Evolutionary conservation across 2,888 invertebrate species (phyloP), one percentile per base, ranked within the genome.

Genomic region (Operophtera brumata): DNA sequence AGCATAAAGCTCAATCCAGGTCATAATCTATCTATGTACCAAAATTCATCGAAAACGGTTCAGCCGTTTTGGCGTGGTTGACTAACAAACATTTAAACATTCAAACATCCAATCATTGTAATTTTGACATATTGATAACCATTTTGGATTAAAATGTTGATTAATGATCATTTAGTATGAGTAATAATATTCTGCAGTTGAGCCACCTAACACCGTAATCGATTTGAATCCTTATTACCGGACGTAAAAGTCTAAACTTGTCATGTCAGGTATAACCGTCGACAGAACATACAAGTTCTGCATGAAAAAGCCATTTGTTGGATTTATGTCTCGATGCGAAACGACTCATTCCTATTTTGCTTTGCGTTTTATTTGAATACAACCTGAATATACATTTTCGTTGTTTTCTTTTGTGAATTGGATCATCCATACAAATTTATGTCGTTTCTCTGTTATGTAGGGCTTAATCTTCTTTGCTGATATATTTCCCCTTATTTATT

Each of bases 311-410:
- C 75, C 80, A 78, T 83, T 81, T 75, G 70, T 69, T 70, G 75
- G 80, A 85, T 84, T 84, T 84, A 84, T 84, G 78, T 72, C 73
- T 75, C 77, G 76, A 79, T 78, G 79, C 74, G 75, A 78, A 80
- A 82, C 82, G 78, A 79, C 77, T 82, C 82, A 82, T 82, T 82
- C 73, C 79, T 77, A 79, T 81, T 82, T 80, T 71, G 79, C 77
- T 82, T 77, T 77, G 67, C 75, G 75, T 81, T 81, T 84, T 79
- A 80, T 81, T 80, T 75, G 79, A 78, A 79, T 80, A 81, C 79
- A 75, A 78, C 77, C 70, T 73, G 79, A 71, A 77, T 79, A 78
- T 73, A 73, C 73, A 78, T 80, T 80, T 79, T 76, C 73, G 77
- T 79, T 80, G 71, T 82, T 82, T 78, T 75, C 67, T 71, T 70